Base-by-base conservation (phyloP, 2,113 vertebrate species). In the Zosterops lateralis region DNA sequence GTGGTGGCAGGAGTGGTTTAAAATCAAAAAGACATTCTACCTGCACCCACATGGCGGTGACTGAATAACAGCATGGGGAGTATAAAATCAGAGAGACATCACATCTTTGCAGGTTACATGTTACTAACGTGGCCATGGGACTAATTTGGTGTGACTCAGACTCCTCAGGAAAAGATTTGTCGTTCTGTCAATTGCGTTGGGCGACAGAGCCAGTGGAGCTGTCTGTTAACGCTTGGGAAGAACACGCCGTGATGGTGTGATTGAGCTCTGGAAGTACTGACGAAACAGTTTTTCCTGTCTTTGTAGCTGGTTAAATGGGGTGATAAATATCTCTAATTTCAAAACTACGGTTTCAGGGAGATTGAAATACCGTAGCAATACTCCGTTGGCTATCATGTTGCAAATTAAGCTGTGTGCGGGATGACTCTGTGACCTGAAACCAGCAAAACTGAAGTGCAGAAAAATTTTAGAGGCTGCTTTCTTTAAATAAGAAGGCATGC, bases 1-100 rank as follows among this genome's bases (percentile, higher is more conserved):
- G 17, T 10, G 42, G 21, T 17, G 51, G 53, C 86, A 89, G 57
- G 53, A 89, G 54, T 20, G 47, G 47, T 71, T 92, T 47, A 70
- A 94, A 96, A 91, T 94, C 58, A 51, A 36, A 73, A 58, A 92
- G 94, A 83, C 84, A 38, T 89, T 85, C 64, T 94, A 36, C 87
- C 84, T 74, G 47, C 90, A 40, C 58, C 73, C 34, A 25, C 8
- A 7, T 7, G 7, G 77, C 70, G 16, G 25, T 13, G 58, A 25
- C 77, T 73, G 94, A 72, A 31, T 76, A 92, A 42, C 54, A 56
- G 53, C 81, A 54, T 0, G 3, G 53, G 34, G 28, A 66, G 54
- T 51, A 87, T 50, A 84, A 96, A 96, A 95, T 93, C 91, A 91
- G 87, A 95, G 68, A 92, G 95, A 97, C 92, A 51, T 91, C 51